These are phyloP conservation scores for Orientallactaga sibirica DNA, from an alignment of 2,797 vertebrate species.

Conservation along the genomic window DNA sequence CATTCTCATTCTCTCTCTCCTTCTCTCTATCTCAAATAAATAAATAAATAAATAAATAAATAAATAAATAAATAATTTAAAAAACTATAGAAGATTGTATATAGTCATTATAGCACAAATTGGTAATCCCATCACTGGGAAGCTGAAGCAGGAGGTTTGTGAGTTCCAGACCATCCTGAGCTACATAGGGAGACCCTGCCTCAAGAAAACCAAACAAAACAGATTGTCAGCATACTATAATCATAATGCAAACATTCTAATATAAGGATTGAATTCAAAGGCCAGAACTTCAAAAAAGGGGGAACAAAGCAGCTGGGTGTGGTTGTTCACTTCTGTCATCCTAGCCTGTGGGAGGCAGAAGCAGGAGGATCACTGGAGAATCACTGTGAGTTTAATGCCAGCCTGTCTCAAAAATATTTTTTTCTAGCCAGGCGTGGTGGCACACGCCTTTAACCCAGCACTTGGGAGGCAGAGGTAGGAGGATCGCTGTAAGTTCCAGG, in stretches of 20 bases:
- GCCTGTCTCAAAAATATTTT: background rate
- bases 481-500: no score
- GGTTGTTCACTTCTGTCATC: background rate
- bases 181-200: background rate
- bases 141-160: background rate
- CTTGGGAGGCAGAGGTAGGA: no score
- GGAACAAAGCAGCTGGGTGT: background rate
- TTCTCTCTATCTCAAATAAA: no score
- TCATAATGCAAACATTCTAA: background rate
- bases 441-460: no score
- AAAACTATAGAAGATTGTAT: constrained; percentile 25
- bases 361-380: no score
- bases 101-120: no score
- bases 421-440: no score
- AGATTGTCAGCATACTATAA: background rate
- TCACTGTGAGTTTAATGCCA: background rate
- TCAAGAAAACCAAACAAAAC: background rate
- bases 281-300: background rate
- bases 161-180: background rate
- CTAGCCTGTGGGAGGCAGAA: background rate
- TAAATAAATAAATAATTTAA: no score
- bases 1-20: no score
- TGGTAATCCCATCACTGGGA: no score
- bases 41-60: no score
- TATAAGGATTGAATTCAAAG: background rate